phyloP scores from a whole-genome alignment of 2,797 vertebrate species.

The Jordanella pulchra region DNA sequence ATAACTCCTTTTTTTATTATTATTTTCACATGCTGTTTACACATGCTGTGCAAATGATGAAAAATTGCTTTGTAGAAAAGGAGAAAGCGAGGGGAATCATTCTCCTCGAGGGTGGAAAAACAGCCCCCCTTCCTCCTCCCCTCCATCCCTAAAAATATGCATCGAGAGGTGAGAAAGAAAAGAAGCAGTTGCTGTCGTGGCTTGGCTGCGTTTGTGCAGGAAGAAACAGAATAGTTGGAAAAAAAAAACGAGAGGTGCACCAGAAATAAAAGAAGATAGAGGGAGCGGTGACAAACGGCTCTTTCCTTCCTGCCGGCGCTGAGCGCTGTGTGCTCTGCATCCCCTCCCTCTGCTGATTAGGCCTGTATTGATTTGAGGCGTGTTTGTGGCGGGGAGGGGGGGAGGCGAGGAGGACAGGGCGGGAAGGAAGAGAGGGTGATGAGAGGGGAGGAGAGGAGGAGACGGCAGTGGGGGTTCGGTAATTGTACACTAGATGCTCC shows the following conservation, averaged over 20 bases:
- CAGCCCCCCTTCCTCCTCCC: slow-evolving; percentile 8
- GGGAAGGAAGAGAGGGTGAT: slow-evolving; percentile 48
- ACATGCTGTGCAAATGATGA: slow-evolving; percentile 61
- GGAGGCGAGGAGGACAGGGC: slow-evolving; percentile 36
- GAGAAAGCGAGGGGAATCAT: slow-evolving; percentile 31
- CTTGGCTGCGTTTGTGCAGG: slow-evolving; percentile 46
- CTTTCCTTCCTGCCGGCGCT: slow-evolving; percentile 86
- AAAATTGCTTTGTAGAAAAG: slow-evolving; percentile 59
- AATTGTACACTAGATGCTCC: slow-evolving; percentile 86
- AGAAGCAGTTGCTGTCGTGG: slow-evolving; percentile 56
- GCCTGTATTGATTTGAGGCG: slow-evolving; percentile 92
- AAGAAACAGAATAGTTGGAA: slow-evolving; percentile 50
- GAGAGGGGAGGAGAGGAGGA: slow-evolving; percentile 60
- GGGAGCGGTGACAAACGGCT: slow-evolving; percentile 84
- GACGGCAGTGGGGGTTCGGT: slow-evolving; percentile 70
- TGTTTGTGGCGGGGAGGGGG: slow-evolving; percentile 68
- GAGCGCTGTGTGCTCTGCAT: slow-evolving; percentile 82
- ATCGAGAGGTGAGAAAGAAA: slow-evolving; percentile 43
- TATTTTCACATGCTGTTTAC: slow-evolving; percentile 47
- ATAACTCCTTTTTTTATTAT: slow-evolving; percentile 12
- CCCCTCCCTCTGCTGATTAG: slow-evolving; percentile 84
- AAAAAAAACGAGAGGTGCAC: slow-evolving; percentile 60
- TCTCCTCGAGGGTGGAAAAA: slow-evolving; percentile 42
- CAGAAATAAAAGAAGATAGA: slow-evolving; percentile 55
- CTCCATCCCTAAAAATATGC: slow-evolving; percentile 61